phyloP scores from a whole-genome alignment of 2,113 vertebrate genomes.

The Odontophorus gujanensis region DNA sequence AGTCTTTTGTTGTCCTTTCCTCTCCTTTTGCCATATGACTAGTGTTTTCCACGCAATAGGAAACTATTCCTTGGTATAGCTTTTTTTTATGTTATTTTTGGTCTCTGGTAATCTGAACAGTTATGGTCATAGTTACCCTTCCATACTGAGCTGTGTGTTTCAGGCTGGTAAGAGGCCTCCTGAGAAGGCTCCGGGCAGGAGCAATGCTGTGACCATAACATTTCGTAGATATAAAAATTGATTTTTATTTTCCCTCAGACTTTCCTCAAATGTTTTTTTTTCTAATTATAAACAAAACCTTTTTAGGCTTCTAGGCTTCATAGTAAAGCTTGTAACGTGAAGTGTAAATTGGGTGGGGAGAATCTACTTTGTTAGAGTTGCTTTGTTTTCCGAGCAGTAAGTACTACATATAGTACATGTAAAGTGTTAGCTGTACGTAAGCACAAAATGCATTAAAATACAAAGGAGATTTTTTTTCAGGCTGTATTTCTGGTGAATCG shows the following conservation, averaged over 20 bases:
- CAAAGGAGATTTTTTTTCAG: conserved; percentile 78
- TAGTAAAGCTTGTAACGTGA: conserved; percentile 85
- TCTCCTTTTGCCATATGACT: conserved; percentile 88
- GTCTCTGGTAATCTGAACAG: conserved; percentile 82
- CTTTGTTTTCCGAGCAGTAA: conserved; percentile 85
- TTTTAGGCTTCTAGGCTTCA: conserved; percentile 85
- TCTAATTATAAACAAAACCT: conserved; percentile 86
- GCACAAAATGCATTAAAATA: conserved; percentile 80
- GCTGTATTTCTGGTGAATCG: conserved; percentile 76
- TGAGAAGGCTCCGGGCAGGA: conserved; percentile 64
- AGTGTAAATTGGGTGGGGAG: conserved; percentile 81
- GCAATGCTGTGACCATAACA: conserved; percentile 81
- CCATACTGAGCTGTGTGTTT: conserved; percentile 41
- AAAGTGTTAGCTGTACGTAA: conserved; percentile 82
- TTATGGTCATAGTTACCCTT: conserved; percentile 74
- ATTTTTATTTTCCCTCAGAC: conserved; percentile 69
- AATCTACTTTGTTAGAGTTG: conserved; percentile 84
- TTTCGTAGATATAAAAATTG: conserved; percentile 82
- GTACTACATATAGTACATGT: conserved; percentile 81
- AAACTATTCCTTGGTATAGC: conserved; percentile 83
- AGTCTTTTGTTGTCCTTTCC: conserved; percentile 78
- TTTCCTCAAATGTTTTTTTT: conserved; percentile 78
- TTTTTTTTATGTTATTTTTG: conserved; percentile 80
- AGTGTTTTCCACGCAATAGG: conserved; percentile 88
- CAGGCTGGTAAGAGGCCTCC: conserved; percentile 8